Percentiles rank a stretch among this genome's conserved stretches.
Evolutionary conservation across 2,888 invertebrate species (phyloP).

Genomic region (Mantis religiosa): DNA sequence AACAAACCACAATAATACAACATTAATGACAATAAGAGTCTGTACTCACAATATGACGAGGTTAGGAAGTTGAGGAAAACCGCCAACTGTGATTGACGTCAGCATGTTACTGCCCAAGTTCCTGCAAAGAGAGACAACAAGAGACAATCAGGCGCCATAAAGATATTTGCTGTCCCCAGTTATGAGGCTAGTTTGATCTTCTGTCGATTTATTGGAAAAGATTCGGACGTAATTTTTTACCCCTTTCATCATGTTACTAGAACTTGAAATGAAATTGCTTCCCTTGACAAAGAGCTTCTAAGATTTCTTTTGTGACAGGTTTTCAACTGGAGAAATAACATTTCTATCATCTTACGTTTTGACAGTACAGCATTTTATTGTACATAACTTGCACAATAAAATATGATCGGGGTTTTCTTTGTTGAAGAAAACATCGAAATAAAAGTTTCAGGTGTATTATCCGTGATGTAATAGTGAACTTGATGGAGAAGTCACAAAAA

Average conservation of each 20-base stretch:
- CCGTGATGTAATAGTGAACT: no score
- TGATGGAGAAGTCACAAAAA: no score
- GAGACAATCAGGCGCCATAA: neutral
- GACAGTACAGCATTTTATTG: neutral
- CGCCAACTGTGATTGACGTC: constrained; percentile 59
- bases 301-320: neutral
- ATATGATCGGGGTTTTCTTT: no score
- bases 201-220: neutral
- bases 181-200: neutral
- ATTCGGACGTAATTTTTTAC: neutral
- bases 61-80: constrained; percentile 67
- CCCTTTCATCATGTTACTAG: neutral
- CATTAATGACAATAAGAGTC: neutral
- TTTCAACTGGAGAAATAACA: neutral
- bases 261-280: neutral
- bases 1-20: neutral
- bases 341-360: neutral
- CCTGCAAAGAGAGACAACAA: constrained; percentile 48
- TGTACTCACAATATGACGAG: constrained; percentile 77
- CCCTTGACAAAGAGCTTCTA: neutral
- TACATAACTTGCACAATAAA: neutral
- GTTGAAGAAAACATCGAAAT: no score
- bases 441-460: no score
- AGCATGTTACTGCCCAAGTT: constrained; percentile 74
- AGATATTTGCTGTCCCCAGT: neutral